These are phyloP conservation scores for Apamea crenata DNA, from an alignment of 2,888 invertebrate genomes.

Conservation along the genomic window DNA sequence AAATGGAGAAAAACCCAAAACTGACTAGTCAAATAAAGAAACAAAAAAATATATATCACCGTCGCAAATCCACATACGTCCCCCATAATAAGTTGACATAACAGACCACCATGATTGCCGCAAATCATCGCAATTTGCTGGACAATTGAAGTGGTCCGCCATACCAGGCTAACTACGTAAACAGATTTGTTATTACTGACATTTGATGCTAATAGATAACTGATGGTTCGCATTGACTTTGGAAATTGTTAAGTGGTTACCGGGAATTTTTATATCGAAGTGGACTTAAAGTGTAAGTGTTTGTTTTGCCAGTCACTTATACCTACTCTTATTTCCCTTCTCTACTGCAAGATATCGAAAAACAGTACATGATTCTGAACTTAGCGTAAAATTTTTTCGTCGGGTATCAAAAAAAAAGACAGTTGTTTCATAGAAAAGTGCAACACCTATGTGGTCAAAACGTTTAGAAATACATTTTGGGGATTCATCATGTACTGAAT, in stretches of 20 bases:
- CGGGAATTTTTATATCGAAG: conserved; percentile 3
- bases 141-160: conserved; percentile 74
- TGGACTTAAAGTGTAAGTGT: not conserved
- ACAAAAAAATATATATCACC: conserved; percentile 1
- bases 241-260: conserved; percentile 17
- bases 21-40: not conserved
- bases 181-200: conserved; percentile 61
- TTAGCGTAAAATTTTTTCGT: too few relatives aligned
- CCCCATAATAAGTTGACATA: conserved; percentile 39
- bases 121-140: conserved; percentile 70
- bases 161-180: conserved; percentile 66
- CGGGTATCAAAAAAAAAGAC: too few relatives aligned
- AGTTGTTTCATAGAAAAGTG: too few relatives aligned
- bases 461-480: too few relatives aligned
- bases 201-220: conserved; percentile 45
- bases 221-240: conserved; percentile 4
- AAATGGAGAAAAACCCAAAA: not conserved
- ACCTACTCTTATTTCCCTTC: not conserved
- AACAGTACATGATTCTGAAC: too few relatives aligned
- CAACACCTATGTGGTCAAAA: too few relatives aligned
- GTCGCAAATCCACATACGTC: conserved; percentile 1
- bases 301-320: not conserved
- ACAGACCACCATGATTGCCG: conserved; percentile 34
- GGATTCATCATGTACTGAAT: too few relatives aligned
- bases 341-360: not conserved